Conservation (phyloP, 2,888 invertebrate species). For the Metacarcinus magister region DNA sequence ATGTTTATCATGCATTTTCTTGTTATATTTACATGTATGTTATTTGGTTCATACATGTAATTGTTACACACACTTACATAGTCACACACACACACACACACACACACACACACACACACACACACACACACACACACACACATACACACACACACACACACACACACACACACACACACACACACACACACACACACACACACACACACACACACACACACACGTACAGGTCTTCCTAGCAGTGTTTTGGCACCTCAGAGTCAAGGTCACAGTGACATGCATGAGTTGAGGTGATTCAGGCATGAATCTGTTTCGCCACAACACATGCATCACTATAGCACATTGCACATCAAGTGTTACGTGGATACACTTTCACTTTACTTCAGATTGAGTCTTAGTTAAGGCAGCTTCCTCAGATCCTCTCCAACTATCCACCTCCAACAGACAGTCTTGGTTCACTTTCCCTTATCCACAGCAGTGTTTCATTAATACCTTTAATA, state of each 20-base stretch:
- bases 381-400: not conserved
- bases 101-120: constrained; percentile 38
- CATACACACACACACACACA: not conserved
- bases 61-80: not conserved
- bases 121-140: not conserved
- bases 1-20: not conserved
- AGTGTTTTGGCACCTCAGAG: not conserved
- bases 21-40: not conserved
- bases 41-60: not conserved
- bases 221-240: not conserved
- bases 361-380: not conserved
- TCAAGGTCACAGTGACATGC: not conserved
- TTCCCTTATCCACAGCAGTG: not conserved
- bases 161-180: constrained; percentile 39
- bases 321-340: not conserved
- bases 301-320: not conserved
- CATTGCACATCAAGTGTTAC: not conserved
- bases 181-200: not conserved
- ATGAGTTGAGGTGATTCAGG: not conserved
- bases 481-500: not conserved
- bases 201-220: not conserved
- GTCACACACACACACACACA: not conserved
- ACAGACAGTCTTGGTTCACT: not conserved
- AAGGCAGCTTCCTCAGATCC: not conserved
- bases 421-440: not conserved